These are phyloP conservation scores for Phycodurus eques DNA, from an alignment of 2,113 vertebrate genomes.

Conservation along the genomic window DNA sequence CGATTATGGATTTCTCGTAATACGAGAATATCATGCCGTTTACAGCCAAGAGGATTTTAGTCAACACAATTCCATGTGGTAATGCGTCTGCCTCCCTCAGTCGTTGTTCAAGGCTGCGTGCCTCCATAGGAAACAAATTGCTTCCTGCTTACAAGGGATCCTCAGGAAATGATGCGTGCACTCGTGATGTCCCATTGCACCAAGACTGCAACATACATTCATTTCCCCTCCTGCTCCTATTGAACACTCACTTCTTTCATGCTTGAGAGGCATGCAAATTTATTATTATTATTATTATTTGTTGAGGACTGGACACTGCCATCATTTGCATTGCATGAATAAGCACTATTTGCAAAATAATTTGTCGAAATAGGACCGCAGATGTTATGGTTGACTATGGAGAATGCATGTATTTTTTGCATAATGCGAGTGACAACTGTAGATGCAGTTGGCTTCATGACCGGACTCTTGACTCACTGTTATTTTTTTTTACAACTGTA, in stretches of 20 bases:
- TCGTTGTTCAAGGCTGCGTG: conserved; percentile 1
- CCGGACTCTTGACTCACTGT: background rate
- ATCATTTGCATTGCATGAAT: conserved; percentile 7
- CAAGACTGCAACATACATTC: conserved; percentile 24
- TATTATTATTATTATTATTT: conserved; percentile 7
- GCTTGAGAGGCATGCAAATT: conserved; percentile 3
- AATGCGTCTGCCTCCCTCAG: conserved; percentile 7
- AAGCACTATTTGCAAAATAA: background rate
- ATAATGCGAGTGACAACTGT: background rate
- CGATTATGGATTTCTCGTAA: background rate
- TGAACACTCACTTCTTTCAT: conserved; percentile 16
- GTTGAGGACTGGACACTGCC: background rate
- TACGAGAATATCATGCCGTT: background rate
- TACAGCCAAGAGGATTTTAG: conserved; percentile 4
- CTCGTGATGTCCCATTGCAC: conserved; percentile 8
- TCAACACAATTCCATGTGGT: conserved; percentile 1
- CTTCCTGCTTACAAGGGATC: conserved; percentile 12
- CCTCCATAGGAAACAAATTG: conserved; percentile 24
- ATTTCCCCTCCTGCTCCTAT: conserved; percentile 22
- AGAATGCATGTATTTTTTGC: background rate
- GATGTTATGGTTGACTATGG: conserved; percentile 1
- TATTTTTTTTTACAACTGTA: background rate
- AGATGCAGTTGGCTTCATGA: background rate
- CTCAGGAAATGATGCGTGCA: conserved; percentile 24
- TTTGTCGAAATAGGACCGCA: conserved; percentile 8